Percentiles rank a stretch among this genome's conserved stretches.
Evolutionary conservation across 2,888 invertebrate genomes (phyloP).

Genomic region (Gymnosoma rotundatum): DNA sequence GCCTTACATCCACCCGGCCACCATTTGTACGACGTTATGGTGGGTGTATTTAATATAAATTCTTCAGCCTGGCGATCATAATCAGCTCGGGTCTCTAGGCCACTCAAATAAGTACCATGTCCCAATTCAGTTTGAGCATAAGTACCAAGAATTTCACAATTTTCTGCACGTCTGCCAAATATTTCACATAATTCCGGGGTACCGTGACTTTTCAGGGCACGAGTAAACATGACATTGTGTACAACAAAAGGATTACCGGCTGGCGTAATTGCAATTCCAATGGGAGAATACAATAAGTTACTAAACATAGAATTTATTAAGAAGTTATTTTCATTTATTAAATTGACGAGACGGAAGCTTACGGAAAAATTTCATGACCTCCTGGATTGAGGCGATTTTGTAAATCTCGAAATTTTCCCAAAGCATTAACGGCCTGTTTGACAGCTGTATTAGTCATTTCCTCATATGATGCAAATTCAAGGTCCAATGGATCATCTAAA

Average conservation of each 20-base stretch:
- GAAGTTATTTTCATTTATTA: background rate
- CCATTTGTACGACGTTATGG: constrained; percentile 94
- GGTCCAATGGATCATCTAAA: constrained; percentile 68
- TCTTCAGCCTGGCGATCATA: constrained; percentile 88
- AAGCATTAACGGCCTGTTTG: constrained; percentile 80
- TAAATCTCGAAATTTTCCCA: constrained; percentile 86
- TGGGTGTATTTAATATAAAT: constrained; percentile 93
- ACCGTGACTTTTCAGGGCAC: constrained; percentile 92
- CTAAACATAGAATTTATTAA: constrained; percentile 48
- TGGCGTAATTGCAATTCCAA: constrained; percentile 68
- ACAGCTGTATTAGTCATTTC: constrained; percentile 70
- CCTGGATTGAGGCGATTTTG: constrained; percentile 85
- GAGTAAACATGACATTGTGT: constrained; percentile 95
- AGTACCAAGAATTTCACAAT: constrained; percentile 91
- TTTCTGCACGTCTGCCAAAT: constrained; percentile 92
- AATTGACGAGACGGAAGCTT: constrained; percentile 28
- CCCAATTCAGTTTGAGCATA: constrained; percentile 98
- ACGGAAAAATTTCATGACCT: constrained; percentile 73
- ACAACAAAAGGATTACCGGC: constrained; percentile 83
- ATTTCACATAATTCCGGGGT: constrained; percentile 91
- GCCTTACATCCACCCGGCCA: constrained; percentile 95
- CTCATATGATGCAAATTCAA: constrained; percentile 72
- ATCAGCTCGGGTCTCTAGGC: constrained; percentile 94
- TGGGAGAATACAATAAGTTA: constrained; percentile 69
- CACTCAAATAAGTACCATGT: constrained; percentile 94